These are phyloP conservation scores for Apodemia zela DNA, from an alignment of 2,888 invertebrate genomes.

Conservation along the genomic window DNA sequence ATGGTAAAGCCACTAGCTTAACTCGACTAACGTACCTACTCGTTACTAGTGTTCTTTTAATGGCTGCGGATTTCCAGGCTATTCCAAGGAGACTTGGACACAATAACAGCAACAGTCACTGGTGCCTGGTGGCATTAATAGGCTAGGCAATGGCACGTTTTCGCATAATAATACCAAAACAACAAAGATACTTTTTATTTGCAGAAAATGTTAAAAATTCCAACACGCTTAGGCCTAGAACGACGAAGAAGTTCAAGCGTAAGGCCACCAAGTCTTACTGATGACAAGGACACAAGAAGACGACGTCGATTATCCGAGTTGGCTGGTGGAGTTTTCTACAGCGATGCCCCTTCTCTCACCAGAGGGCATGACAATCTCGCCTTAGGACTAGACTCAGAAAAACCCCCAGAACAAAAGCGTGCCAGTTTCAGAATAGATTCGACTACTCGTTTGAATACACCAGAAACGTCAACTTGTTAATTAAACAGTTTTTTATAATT, in stretches of 20 bases:
- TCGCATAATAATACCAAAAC: not conserved
- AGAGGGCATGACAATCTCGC: slow-evolving; percentile 63
- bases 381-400: slow-evolving; percentile 58
- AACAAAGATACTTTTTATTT: slow-evolving; percentile 9
- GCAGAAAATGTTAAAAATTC: slow-evolving; percentile 60
- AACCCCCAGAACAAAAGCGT: slow-evolving; percentile 47
- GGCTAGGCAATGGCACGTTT: not conserved
- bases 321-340: slow-evolving; percentile 75
- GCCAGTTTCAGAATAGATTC: slow-evolving; percentile 48
- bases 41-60: too few relatives aligned
- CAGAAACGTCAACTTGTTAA: slow-evolving; percentile 45
- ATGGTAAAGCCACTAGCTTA: too few relatives aligned
- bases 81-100: too few relatives aligned
- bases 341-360: slow-evolving; percentile 51
- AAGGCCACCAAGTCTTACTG: slow-evolving; percentile 59
- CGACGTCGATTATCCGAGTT: slow-evolving; percentile 68
- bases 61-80: too few relatives aligned
- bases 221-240: slow-evolving; percentile 59
- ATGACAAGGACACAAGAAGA: slow-evolving; percentile 69
- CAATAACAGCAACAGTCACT: too few relatives aligned
- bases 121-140: not conserved
- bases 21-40: too few relatives aligned
- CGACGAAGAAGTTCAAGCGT: slow-evolving; percentile 69
- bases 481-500: not conserved
- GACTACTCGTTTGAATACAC: slow-evolving; percentile 34